These are phyloP conservation scores for Aquatica leii DNA, from an alignment of 2,888 invertebrate species.

Conservation along the genomic window DNA sequence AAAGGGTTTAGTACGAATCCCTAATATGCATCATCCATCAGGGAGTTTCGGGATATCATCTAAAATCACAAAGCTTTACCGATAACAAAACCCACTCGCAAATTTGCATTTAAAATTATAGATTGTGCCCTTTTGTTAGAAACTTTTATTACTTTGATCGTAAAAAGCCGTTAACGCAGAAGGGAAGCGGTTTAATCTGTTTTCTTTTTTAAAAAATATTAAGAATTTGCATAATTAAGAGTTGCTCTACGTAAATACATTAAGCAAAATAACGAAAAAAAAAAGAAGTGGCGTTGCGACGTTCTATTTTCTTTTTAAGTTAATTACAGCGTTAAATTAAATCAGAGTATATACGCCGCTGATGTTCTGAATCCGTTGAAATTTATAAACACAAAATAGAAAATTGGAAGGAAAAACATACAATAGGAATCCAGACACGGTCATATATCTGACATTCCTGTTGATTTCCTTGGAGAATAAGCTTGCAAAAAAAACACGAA, in stretches of 20 bases:
- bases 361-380: too few relatives aligned
- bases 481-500: background rate
- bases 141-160: constrained; percentile 9
- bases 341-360: too few relatives aligned
- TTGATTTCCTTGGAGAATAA: constrained; percentile 1
- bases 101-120: constrained; percentile 30
- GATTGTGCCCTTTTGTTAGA: constrained; percentile 13
- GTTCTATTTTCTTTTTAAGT: too few relatives aligned
- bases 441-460: background rate
- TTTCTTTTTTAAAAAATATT: background rate
- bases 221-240: background rate
- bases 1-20: constrained; percentile 31
- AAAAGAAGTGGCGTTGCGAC: too few relatives aligned
- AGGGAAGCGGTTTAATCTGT: constrained; percentile 9
- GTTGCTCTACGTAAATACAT: background rate
- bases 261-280: background rate
- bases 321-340: too few relatives aligned
- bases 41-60: constrained; percentile 18
- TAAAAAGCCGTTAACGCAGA: constrained; percentile 20
- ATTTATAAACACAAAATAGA: too few relatives aligned
- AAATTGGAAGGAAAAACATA: background rate
- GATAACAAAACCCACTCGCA: constrained; percentile 16
- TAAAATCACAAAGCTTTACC: constrained; percentile 24
- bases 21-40: background rate
- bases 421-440: background rate